These are phyloP conservation scores for Coptodon bakossiorum DNA, from an alignment of 2,113 vertebrate species.

Conservation along the genomic window DNA sequence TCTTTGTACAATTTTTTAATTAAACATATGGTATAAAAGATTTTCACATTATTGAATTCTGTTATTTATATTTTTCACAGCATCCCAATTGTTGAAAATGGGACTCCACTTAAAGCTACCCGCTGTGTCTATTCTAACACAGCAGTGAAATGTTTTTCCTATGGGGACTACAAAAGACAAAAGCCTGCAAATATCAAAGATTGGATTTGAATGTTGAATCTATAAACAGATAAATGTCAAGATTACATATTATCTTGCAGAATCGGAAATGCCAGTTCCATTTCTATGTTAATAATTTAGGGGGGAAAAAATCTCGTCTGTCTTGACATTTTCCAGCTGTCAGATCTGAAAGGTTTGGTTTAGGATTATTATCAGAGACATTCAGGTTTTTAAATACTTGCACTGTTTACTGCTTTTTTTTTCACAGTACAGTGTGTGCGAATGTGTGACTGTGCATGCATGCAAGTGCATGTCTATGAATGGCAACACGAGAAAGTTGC, in stretches of 20 bases:
- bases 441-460: not conserved
- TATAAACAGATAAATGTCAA: not conserved
- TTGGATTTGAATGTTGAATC: not conserved
- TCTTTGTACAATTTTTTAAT: not conserved
- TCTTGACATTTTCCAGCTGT: not conserved
- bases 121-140: not conserved
- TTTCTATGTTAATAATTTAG: slow-evolving; percentile 17
- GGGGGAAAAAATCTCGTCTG: not conserved
- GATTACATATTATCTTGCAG: slow-evolving; percentile 16
- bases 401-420: not conserved
- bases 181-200: not conserved
- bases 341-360: slow-evolving; percentile 20
- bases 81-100: not conserved
- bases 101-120: not conserved
- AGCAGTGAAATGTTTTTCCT: not conserved
- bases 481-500: not conserved
- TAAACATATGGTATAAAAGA: not conserved
- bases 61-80: not conserved
- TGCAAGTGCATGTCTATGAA: not conserved
- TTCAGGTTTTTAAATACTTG: slow-evolving; percentile 11
- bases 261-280: slow-evolving; percentile 24
- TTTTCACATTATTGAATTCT: not conserved
- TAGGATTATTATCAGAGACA: slow-evolving; percentile 13
- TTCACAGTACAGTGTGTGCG: not conserved
- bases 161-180: not conserved